phyloP scores from a whole-genome alignment of 2,113 vertebrate species.

The Bambusicola thoracicus region DNA sequence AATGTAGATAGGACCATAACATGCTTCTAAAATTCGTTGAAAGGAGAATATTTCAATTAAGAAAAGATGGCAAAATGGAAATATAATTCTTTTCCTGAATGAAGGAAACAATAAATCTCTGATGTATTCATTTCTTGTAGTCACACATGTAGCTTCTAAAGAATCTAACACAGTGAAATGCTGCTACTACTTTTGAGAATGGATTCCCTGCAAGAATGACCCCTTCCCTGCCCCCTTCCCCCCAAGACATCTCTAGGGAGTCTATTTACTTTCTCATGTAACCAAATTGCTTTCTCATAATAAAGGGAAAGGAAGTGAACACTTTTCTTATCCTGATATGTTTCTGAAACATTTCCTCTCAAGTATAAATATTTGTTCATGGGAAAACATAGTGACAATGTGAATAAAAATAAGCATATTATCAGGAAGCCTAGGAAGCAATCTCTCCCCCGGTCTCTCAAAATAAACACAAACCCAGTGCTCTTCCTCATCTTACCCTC shows the following conservation, averaged over 20 bases:
- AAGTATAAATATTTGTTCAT: conserved; percentile 65
- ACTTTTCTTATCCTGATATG: neutral
- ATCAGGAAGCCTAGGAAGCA: conserved; percentile 31
- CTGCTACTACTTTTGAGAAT: neutral
- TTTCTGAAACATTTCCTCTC: conserved; percentile 46
- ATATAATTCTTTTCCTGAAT: neutral
- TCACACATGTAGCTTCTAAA: neutral
- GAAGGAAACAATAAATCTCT: neutral
- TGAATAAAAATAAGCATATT: conserved; percentile 47
- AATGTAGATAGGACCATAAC: neutral
- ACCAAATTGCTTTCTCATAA: conserved; percentile 45
- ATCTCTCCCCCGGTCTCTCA: neutral
- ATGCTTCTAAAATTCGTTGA: neutral
- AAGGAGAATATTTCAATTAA: neutral
- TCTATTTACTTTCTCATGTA: conserved; percentile 34
- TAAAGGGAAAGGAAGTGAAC: conserved; percentile 26
- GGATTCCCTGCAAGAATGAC: neutral
- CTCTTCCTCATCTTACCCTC: neutral
- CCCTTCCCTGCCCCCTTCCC: neutral
- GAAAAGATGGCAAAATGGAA: neutral
- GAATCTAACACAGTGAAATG: neutral
- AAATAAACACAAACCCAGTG: neutral
- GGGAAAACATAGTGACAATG: conserved; percentile 56
- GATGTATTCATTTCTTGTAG: neutral
- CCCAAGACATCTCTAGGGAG: conserved; percentile 14